These are phyloP conservation scores for Leptopilina boulardi DNA, from an alignment of 1,140 invertebrate species.

Conservation along the genomic window DNA sequence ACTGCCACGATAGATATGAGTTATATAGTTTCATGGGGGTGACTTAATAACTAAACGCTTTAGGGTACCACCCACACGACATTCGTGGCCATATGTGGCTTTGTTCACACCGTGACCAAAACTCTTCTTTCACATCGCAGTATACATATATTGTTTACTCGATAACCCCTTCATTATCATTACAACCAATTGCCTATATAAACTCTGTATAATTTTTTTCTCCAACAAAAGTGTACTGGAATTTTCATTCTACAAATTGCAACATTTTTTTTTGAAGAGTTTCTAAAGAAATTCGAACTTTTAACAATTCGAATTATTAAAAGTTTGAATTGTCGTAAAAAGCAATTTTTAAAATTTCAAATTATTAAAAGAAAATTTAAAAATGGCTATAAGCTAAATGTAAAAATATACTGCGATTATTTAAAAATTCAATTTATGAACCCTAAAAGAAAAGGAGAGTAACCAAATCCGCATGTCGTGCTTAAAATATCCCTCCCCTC, in stretches of 20 bases:
- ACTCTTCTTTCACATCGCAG: slow-evolving; percentile 24
- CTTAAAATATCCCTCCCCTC: not conserved
- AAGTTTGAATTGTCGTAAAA: too few species aligned
- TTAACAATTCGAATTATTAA: too few species aligned
- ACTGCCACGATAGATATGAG: slow-evolving; percentile 43
- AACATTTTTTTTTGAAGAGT: not conserved
- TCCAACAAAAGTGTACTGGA: not conserved
- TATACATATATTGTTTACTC: not conserved
- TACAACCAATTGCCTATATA: not conserved
- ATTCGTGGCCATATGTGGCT: slow-evolving; percentile 61
- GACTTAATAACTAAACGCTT: slow-evolving; percentile 74
- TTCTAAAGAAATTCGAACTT: not conserved
- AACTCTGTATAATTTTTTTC: not conserved
- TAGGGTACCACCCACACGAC: slow-evolving; percentile 64
- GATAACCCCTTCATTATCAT: slow-evolving; percentile 17
- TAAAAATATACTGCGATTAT: too few species aligned
- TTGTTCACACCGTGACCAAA: slow-evolving; percentile 57
- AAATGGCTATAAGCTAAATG: too few species aligned
- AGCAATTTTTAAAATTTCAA: too few species aligned
- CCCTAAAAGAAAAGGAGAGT: too few species aligned
- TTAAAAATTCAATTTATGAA: too few species aligned
- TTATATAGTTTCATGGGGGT: slow-evolving; percentile 56
- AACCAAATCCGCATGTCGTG: slow-evolving; percentile 38
- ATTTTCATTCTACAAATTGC: not conserved
- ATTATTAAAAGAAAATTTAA: too few species aligned